phyloP scores from a whole-genome alignment of 2,797 vertebrate genomes.

The Limnodromus scolopaceus region DNA sequence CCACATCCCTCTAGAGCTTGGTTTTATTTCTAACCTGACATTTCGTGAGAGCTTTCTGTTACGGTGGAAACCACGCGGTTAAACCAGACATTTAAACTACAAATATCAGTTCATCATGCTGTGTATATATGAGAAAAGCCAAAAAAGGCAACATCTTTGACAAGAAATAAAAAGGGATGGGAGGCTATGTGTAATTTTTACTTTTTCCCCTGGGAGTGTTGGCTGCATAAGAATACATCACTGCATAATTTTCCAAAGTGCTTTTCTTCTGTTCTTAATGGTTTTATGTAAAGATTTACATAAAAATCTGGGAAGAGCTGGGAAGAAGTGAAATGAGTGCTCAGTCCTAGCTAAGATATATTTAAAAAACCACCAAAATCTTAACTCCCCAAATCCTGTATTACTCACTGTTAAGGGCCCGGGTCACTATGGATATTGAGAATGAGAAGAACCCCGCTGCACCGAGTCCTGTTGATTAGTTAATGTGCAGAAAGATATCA shows the following conservation, averaged over 20 bases:
- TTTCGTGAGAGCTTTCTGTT: constrained; percentile 37
- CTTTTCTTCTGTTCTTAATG: constrained; percentile 38
- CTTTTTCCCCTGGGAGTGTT: constrained; percentile 27
- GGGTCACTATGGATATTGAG: neutral
- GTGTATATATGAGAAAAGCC: constrained; percentile 51
- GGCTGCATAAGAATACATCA: constrained; percentile 17
- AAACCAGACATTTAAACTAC: constrained; percentile 48
- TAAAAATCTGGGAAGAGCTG: neutral
- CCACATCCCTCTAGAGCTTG: constrained; percentile 32
- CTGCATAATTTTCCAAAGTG: constrained; percentile 31
- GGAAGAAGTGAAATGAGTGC: neutral
- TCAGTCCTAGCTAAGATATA: neutral
- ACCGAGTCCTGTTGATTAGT: neutral
- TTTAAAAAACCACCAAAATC: neutral
- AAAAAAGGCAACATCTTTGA: constrained; percentile 51
- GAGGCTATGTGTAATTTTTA: constrained; percentile 37
- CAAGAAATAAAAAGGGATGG: constrained; percentile 48
- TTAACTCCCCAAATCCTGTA: neutral
- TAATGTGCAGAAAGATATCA: neutral
- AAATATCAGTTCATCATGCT: constrained; percentile 17
- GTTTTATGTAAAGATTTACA: constrained; percentile 32
- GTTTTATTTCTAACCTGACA: constrained; percentile 35
- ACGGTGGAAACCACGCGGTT: neutral
- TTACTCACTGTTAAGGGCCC: neutral
- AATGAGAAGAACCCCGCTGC: neutral